These are phyloP conservation scores for Mesitornis unicolor DNA, from an alignment of 2,113 vertebrate genomes.

Conservation along the genomic window DNA sequence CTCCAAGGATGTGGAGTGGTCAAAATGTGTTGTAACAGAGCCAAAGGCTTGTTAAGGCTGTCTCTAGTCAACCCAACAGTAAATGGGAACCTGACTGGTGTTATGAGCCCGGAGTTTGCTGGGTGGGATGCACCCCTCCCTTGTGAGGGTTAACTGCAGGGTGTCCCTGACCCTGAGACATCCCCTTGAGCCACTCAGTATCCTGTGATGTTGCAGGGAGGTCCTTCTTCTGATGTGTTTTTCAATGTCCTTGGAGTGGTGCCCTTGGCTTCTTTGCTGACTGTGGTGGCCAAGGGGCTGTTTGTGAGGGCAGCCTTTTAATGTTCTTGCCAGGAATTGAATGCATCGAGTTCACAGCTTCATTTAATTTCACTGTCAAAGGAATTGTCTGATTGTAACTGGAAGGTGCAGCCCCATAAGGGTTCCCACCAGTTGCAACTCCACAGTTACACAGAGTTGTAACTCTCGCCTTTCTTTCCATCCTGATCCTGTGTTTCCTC, in stretches of 20 bases:
- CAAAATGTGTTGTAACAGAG: not conserved
- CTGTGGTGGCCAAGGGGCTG: rapidly evolving
- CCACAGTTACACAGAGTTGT: not conserved
- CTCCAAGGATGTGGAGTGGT: not conserved
- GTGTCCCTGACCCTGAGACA: not conserved
- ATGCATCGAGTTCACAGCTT: not conserved
- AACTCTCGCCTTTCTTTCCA: not conserved
- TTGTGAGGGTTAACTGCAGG: not conserved
- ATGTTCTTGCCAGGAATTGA: not conserved
- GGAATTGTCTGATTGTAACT: not conserved
- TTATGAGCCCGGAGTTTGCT: not conserved
- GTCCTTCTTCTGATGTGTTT: not conserved
- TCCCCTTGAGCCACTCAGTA: not conserved
- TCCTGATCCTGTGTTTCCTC: not conserved
- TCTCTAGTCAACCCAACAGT: not conserved
- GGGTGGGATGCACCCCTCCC: not conserved
- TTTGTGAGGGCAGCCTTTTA: not conserved
- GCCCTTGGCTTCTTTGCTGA: not conserved
- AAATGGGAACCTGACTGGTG: not conserved
- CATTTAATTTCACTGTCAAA: not conserved
- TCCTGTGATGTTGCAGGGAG: not conserved
- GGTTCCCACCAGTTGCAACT: not conserved
- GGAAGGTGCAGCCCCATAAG: not conserved
- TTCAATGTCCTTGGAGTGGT: not conserved
- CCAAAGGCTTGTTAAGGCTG: not conserved